phyloP scores from a whole-genome alignment of 2,888 invertebrate species.

The Geophilus truncorum region DNA sequence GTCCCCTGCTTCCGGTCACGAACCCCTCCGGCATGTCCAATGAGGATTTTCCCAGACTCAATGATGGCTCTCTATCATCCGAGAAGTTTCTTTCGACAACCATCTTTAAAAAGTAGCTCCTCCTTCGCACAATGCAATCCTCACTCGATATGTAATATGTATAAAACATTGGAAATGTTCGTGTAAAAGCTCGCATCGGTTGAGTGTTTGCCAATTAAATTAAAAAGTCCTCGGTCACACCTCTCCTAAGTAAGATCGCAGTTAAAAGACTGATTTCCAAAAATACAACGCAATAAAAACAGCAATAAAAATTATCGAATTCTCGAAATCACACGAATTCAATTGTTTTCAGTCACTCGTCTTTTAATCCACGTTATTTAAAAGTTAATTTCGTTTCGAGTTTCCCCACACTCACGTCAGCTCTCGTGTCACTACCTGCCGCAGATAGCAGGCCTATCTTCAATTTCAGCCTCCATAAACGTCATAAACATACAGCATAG shows the following conservation, averaged over 20 bases:
- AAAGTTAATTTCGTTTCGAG: too few relatives aligned
- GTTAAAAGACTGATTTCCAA: not conserved
- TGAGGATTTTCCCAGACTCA: not conserved
- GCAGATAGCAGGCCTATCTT: too few relatives aligned
- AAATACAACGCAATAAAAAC: not conserved
- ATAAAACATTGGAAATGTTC: not conserved
- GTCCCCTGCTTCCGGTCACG: slow-evolving; percentile 8
- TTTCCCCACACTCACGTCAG: too few relatives aligned
- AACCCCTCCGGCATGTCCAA: not conserved
- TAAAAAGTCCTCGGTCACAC: not conserved
- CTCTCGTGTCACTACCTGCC: too few relatives aligned
- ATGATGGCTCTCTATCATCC: not conserved
- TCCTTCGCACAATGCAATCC: not conserved
- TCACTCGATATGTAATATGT: not conserved
- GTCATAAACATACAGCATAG: too few relatives aligned
- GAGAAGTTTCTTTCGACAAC: not conserved
- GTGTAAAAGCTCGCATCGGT: not conserved
- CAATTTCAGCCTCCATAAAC: too few relatives aligned
- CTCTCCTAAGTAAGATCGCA: too few relatives aligned
- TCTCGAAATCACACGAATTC: too few relatives aligned
- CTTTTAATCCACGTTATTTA: too few relatives aligned
- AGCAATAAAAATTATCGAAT: too few relatives aligned
- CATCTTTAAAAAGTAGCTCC: not conserved
- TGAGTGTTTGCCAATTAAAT: not conserved
- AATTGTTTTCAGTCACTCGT: too few relatives aligned